Base-by-base conservation (phyloP, 2,888 invertebrate species). In the Ctena decussata region DNA sequence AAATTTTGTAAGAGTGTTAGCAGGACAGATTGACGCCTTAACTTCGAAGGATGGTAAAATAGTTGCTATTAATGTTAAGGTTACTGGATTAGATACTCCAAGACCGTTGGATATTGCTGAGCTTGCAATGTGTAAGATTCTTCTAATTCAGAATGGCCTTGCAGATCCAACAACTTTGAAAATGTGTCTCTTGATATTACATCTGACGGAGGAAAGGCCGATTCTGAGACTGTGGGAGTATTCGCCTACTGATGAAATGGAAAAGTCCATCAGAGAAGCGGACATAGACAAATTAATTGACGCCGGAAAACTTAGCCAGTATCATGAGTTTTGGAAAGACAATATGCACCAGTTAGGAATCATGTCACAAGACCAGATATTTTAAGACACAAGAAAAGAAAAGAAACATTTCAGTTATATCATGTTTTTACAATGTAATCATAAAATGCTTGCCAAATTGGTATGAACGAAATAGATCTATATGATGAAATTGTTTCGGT, bases 221-320 rank as follows among this genome's bases (percentile, higher is more conserved):
- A 92, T 94, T 44, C 84, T 94, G 18, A 77, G 94, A 44, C 86
- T 94, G 21, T 94, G 94, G 94, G 90, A 91, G 76, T 92, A 93
- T 72, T 76, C 74, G 5, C 94, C 94, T 1, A 87, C 92, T 2
- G 89, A 77, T 1, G 92, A 92, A 75, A 93, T 94, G 94, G 93
- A 94, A 57, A 76, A 77, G 15, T 87, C 94, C 0, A 89, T 94
- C 37, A 77, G 91, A 46, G 89, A 92, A 73, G 93, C 92, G 0
- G 94, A 94, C 74, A 92, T 94, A 41, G 94, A 94, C 73, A 90
- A 89, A 76, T 84, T 94, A 72, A 94, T 94, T n/a, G 93, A 93
- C 77, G 91, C 93, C 5, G 94, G 93, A 27, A 90, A 91, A 76
- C 87, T 91, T 37, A 91, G 92, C 35, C 92, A 92, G 84, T 89